Percentiles rank a stretch among this genome's conserved stretches.
Conservation (phyloP, 2,113 vertebrate species). For the Conger conger region DNA sequence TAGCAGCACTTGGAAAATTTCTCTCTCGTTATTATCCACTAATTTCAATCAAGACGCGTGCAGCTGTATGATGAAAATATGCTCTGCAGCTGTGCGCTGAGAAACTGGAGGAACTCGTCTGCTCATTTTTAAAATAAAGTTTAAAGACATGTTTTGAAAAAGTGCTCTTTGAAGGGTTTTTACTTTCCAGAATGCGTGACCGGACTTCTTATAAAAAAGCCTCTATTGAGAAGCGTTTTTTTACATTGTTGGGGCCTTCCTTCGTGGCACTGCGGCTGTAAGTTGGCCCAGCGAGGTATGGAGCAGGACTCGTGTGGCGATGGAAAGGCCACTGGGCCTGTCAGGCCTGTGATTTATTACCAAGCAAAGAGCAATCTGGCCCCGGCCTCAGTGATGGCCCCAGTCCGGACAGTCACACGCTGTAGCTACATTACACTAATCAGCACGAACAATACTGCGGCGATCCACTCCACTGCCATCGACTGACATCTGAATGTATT, state of each 20-base stretch:
- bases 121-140: not conserved
- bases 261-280: not conserved
- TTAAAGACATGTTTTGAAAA: not conserved
- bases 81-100: not conserved
- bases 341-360: conserved; percentile 68
- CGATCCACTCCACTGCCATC: conserved; percentile 55
- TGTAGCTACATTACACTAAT: conserved; percentile 52
- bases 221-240: not conserved
- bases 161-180: not conserved
- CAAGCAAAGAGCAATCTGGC: conserved; percentile 41
- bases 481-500: conserved; percentile 63
- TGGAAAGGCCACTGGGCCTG: conserved; percentile 57
- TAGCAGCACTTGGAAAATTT: not conserved
- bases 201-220: not conserved
- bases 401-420: conserved; percentile 50
- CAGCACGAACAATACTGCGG: conserved; percentile 54
- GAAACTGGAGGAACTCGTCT: not conserved
- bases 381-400: conserved; percentile 35
- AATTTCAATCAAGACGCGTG: not conserved
- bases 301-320: not conserved
- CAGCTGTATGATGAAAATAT: not conserved
- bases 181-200: not conserved
- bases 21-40: not conserved
- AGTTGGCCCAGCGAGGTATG: conserved; percentile 3
- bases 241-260: not conserved